phyloP scores from a whole-genome alignment of 2,888 invertebrate species.

The Mesodorylaimus sp. region DNA sequence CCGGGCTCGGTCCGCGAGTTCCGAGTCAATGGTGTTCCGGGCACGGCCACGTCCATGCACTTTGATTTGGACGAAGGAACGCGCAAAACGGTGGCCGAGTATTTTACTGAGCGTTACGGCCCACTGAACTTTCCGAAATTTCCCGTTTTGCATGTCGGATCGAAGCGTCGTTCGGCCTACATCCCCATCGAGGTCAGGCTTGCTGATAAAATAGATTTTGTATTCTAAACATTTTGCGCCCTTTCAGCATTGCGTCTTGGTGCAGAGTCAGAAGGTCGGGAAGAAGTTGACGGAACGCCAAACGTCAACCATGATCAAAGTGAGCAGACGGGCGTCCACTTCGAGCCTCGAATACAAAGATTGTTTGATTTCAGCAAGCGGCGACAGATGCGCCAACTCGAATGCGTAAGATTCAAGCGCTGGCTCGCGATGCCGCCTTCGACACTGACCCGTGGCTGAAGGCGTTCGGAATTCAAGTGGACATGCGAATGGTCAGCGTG shows the following conservation, averaged over 20 bases:
- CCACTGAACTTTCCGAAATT: slow-evolving; percentile 19
- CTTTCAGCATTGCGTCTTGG: slow-evolving; percentile 15
- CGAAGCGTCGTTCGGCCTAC: slow-evolving; percentile 21
- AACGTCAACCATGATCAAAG: slow-evolving; percentile 8
- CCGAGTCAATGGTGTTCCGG: no score
- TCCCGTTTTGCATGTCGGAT: slow-evolving; percentile 25
- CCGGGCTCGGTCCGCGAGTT: no score
- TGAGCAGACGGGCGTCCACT: no score
- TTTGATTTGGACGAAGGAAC: neutral
- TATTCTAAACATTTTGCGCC: no score
- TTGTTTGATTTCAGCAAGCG: slow-evolving; percentile 20
- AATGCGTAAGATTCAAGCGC: slow-evolving; percentile 18
- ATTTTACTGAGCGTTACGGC: slow-evolving; percentile 20
- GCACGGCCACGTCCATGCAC: no score
- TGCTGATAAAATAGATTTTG: no score
- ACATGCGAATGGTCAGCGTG: slow-evolving; percentile 21
- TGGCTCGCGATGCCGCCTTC: slow-evolving; percentile 20
- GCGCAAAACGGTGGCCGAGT: slow-evolving; percentile 20
- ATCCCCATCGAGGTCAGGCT: slow-evolving; percentile 21
- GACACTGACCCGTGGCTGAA: slow-evolving; percentile 16
- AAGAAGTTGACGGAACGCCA: slow-evolving; percentile 23
- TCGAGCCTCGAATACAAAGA: no score
- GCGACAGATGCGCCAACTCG: slow-evolving; percentile 22
- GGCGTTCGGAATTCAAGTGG: slow-evolving; percentile 19
- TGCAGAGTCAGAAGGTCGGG: slow-evolving; percentile 22